Evolutionary conservation across 2,113 vertebrate genomes (phyloP), one percentile per base, ranked within the genome.

Genomic region (Thymallus thymallus): DNA sequence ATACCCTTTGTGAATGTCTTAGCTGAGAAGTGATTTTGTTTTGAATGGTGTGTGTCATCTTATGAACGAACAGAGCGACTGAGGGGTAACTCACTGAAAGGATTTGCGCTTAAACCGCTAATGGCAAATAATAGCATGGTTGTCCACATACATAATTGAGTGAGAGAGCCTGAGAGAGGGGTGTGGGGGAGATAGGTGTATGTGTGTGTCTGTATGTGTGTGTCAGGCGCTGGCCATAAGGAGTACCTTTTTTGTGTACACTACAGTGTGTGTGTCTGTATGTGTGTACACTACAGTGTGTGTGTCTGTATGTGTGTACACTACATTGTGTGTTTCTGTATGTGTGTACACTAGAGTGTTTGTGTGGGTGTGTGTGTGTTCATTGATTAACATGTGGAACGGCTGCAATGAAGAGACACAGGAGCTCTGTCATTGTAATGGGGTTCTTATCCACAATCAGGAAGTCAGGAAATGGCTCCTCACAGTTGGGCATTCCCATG

Each of bases 61-160:
- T 23, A 41, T 24, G 24, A 64, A 67, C 56, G 61, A 41, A 24
- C 13, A 63, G 55, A 74, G 9, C 5, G 24, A 64, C 68, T 22
- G 41, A 20, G 62, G 20, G 77, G 64, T 75, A 12, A 66, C 78
- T 74, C 68, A 71, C 23, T 14, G 75, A 16, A 63, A 77, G 70
- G 65, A 71, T 29, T 41, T 56, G 67, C 12, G 69, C 64, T 10
- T 7, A 29, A 29, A 9, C 72, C 68, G 61, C 26, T 48, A 58
- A 58, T 70, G 46, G 26, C 68, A 56, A 68, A 70, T 32, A 58
- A 58, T 56, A 58, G 35, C 66, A 9, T 0, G 10, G 64, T 63
- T 16, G 62, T 69, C 64, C 48, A 51, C 12, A 7, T 48, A 41
- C n/a, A 46, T 23, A 76, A 76, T 77, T 24, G 22, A 74, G 79